Percentiles rank a stretch among this genome's conserved stretches.
Conservation (phyloP, 2,113 vertebrate species). For the Sisor rabdophorus region DNA sequence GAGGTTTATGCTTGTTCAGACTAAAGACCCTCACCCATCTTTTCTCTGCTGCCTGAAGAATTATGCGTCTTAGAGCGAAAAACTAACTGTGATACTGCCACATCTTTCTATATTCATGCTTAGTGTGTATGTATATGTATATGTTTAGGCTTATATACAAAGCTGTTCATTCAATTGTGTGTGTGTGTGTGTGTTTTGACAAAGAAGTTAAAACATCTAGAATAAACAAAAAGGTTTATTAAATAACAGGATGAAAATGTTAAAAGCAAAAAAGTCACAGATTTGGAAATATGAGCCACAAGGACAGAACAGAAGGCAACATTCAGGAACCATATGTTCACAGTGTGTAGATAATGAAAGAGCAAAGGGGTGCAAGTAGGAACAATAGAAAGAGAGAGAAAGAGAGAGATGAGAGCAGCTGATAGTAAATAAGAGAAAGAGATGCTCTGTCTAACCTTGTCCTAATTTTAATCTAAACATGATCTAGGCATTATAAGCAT, state of each 20-base stretch:
- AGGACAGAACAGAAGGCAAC: constrained; percentile 19
- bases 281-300: constrained; percentile 11
- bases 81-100: background rate
- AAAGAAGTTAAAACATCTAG: constrained; percentile 4
- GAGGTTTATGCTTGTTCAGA: background rate
- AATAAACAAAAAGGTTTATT: background rate
- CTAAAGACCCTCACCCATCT: background rate
- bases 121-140: background rate
- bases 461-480: constrained; percentile 63
- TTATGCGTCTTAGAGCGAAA: constrained; percentile 5
- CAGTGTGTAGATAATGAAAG: constrained; percentile 20
- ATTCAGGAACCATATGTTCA: constrained; percentile 25
- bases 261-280: constrained; percentile 20
- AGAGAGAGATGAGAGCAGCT: background rate
- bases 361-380: background rate
- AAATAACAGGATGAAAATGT: constrained; percentile 1
- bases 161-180: constrained; percentile 51
- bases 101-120: constrained; percentile 4
- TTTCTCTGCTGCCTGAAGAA: background rate
- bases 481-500: constrained; percentile 53
- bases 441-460: constrained; percentile 64
- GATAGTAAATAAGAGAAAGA: constrained; percentile 13
- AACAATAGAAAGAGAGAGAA: background rate
- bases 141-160: background rate
- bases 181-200: constrained; percentile 25